phyloP scores from a whole-genome alignment of 2,113 vertebrate species.

The Charadrius vociferus region DNA sequence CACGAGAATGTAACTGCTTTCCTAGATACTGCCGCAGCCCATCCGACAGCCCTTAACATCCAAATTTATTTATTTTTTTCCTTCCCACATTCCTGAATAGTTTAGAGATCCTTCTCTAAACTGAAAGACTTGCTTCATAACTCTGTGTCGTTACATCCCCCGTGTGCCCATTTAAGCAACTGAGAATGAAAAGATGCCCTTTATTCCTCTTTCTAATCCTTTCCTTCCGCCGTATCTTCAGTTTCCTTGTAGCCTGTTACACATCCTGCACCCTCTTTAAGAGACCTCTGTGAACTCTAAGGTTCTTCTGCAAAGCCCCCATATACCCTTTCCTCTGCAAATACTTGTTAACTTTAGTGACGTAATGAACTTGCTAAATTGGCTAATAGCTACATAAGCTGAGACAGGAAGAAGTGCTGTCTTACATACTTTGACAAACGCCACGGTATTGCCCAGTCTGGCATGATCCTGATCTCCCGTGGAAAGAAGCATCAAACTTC shows the following conservation, averaged over 20 bases:
- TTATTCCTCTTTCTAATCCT: background rate
- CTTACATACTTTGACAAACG: background rate
- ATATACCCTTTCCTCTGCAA: background rate
- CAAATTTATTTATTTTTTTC: background rate
- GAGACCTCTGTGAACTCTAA: background rate
- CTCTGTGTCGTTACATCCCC: background rate
- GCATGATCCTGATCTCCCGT: background rate
- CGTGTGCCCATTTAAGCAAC: background rate
- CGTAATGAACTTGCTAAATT: background rate
- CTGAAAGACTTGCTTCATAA: background rate
- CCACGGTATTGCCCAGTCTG: background rate
- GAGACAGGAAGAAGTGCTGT: background rate
- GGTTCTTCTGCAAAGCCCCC: background rate
- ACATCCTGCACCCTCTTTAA: background rate
- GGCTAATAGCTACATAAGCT: background rate
- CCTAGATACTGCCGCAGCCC: background rate
- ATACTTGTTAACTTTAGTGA: background rate
- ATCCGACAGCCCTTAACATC: background rate
- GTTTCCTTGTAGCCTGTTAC: background rate
- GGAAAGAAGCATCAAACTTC: background rate
- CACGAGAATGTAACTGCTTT: background rate
- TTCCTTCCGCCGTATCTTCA: background rate
- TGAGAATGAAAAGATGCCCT: background rate
- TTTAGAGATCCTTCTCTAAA: background rate
- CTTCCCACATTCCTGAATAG: background rate